These are phyloP conservation scores for Phrynocephalus versicolor DNA, from an alignment of 2,113 vertebrate species.

Conservation along the genomic window DNA sequence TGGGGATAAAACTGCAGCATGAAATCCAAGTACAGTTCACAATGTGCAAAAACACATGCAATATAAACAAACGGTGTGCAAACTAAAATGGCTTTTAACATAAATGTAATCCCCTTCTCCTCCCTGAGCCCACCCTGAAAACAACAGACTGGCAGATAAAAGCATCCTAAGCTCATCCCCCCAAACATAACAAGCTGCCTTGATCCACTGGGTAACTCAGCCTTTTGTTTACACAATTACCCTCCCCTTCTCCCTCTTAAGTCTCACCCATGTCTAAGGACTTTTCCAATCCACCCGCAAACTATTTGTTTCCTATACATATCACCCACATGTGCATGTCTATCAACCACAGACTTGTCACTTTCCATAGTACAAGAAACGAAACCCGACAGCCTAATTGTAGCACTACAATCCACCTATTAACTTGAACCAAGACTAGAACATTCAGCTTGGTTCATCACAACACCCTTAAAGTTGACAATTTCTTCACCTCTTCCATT, in stretches of 20 bases:
- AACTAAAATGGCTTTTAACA: neutral
- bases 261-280: neutral
- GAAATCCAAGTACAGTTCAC: neutral
- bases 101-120: neutral
- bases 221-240: neutral
- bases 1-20: conserved; percentile 15
- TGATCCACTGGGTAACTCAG: conserved; percentile 13
- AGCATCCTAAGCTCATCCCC: neutral
- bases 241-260: too few relatives aligned
- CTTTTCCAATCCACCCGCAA: too few relatives aligned
- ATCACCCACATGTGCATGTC: neutral
- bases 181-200: conserved; percentile 13
- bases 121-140: neutral
- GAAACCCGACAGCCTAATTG: too few relatives aligned
- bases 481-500: neutral
- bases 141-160: conserved; percentile 18
- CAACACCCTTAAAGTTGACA: neutral
- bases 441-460: too few relatives aligned
- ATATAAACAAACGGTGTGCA: neutral
- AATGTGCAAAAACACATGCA: neutral
- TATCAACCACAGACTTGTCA: neutral
- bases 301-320: neutral
- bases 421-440: too few relatives aligned
- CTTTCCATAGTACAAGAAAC: neutral
- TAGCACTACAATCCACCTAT: neutral